Evolutionary conservation across 2,888 invertebrate genomes (phyloP), one percentile per base, ranked within the genome.

Genomic region (Perdita meconis): DNA sequence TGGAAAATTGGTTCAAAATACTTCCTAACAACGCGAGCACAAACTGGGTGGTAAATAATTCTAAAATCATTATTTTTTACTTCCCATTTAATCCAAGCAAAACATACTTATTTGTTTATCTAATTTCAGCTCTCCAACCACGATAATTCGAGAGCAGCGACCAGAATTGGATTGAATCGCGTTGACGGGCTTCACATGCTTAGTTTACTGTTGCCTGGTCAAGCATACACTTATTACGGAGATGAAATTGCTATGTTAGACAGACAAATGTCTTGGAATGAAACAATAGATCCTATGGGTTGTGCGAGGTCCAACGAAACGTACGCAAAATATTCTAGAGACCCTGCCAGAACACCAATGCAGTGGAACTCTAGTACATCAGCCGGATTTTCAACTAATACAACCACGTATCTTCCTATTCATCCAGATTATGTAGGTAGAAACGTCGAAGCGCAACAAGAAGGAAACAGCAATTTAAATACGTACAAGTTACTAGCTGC

Each of bases 131-230:
- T 92, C 6, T 90, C 90, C 22, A 89, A 89, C 75, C 87, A 89
- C 34, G 89, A 91, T 59, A 70, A 83, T 44, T 80, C 86, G 13
- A 87, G 92, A 73, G 86, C 87, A 60, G 78, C 89, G 1, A 82
- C 89, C 3, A 85, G 88, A 80, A 79, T 87, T 13, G 82, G 87
- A 26, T 26, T 84, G 4, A 87, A 89, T 34, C 89, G 93, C 47
- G 86, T 92, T 0, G 93, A 93, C 79, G 93, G 92, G 8, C 87
- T 94, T 67, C 92, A 93, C 83, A 93, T 94, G 92, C 86, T 95
- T 40, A 91, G 93, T 65, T 86, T 95, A 80, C 88, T 94, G 4
- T 87, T 95, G 56, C 94, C 94, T 3, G 95, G 95, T 10, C 93
- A 94, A 40, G 92, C 94, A 0, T 90, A 93, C 66, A 92, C 93